A percentile compares a stretch with the other conserved stretches of the same genome.
Evolutionary conservation across 2,113 vertebrate genomes (phyloP).

Genomic region (Bubalus kerabau): DNA sequence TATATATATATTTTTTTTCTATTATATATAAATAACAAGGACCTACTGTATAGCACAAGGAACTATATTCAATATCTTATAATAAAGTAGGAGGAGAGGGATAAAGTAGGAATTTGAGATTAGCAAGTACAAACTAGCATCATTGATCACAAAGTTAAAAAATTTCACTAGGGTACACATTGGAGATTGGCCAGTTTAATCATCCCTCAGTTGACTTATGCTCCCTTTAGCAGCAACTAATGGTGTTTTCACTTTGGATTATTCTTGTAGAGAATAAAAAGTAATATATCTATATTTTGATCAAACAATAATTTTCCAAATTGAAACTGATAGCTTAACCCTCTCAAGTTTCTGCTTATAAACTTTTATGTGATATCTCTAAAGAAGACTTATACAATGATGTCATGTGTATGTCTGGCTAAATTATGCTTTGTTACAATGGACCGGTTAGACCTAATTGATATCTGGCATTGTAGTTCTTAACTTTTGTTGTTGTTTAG

Average conservation of each 20-base stretch:
- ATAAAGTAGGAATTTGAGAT: neutral
- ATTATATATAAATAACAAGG: too few relatives aligned
- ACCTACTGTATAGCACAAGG: too few relatives aligned
- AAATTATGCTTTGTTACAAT: neutral
- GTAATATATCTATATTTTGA: neutral
- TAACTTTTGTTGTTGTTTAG: neutral
- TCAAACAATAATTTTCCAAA: neutral
- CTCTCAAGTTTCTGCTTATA: conserved; percentile 32
- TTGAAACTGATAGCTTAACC: conserved; percentile 2
- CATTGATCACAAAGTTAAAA: neutral
- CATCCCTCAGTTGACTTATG: neutral
- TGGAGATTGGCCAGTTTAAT: neutral
- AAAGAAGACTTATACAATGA: neutral
- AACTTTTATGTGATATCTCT: conserved; percentile 12
- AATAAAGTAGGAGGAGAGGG: neutral
- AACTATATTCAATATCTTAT: too few relatives aligned
- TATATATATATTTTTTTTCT: neutral
- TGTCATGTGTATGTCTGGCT: neutral
- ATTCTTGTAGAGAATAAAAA: conserved; percentile 29
- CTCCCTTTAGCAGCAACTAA: neutral
- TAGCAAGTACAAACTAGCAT: neutral
- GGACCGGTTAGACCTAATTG: neutral
- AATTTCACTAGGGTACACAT: neutral
- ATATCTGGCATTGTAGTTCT: neutral
- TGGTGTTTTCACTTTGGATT: conserved; percentile 20